A percentile compares a stretch with the other conserved stretches of the same genome.
Evolutionary conservation across 1,140 invertebrate genomes (phyloP).

Genomic region (Cydia fagiglandana): DNA sequence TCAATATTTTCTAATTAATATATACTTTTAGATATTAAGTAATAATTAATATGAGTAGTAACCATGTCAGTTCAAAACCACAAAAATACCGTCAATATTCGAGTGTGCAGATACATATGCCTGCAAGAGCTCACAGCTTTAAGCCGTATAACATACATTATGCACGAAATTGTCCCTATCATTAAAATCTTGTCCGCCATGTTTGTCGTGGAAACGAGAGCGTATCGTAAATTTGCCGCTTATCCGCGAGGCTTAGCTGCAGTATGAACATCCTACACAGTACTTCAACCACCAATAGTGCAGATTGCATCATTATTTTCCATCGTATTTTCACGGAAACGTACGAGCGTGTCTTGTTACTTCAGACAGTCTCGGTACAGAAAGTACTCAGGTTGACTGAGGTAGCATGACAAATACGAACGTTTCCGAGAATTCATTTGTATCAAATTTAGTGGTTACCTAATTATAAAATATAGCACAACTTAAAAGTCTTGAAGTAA

Average conservation of each 20-base stretch:
- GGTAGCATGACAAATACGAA: no score
- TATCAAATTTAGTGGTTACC: background rate
- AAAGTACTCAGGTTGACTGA: no score
- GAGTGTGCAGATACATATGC: background rate
- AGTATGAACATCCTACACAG: background rate
- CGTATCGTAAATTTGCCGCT: conserved; percentile 20
- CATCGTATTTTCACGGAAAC: no score
- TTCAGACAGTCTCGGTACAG: no score
- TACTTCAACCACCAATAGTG: background rate
- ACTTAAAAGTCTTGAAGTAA: no score
- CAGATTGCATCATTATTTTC: background rate
- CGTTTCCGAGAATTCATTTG: no score
- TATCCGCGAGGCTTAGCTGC: conserved; percentile 9
- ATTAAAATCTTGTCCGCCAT: conserved; percentile 18
- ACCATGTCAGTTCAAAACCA: no score
- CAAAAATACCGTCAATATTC: background rate
- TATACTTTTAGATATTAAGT: no score
- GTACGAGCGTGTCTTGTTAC: no score
- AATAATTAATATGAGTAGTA: no score
- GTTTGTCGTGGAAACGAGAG: conserved; percentile 15
- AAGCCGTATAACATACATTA: background rate
- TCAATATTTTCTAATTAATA: no score
- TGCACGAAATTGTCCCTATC: conserved; percentile 13
- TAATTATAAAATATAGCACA: background rate
- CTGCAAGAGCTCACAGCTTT: background rate